Base-by-base conservation (phyloP, 1,140 invertebrate species). In the Amphibalanus amphitrite region DNA sequence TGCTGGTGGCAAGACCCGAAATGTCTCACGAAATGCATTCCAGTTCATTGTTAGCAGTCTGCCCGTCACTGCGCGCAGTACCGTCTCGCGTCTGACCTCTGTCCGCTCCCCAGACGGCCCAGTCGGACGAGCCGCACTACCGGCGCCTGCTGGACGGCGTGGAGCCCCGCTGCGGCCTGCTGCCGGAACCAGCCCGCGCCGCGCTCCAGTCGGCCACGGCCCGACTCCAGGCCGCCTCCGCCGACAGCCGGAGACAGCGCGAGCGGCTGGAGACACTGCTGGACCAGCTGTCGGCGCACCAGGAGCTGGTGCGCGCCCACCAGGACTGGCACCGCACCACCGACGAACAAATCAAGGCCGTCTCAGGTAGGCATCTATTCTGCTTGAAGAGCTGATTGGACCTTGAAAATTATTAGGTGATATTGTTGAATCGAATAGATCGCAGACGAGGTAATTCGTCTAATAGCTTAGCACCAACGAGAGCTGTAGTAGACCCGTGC, bases 271-370 rank as follows among this genome's bases (percentile, higher is more conserved):
- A 93, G 77, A 84, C 85, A 67, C 85, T 87, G 13, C 82, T 88
- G 15, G 90, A 92, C 47, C 84, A 90, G 13, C 89, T 91, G 75
- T 89, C 91, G 78, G 88, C 90, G 74, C 93, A 92, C 77, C 85
- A 87, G 74, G 91, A 94, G 76, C 82, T 91, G n/a, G 87, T 89
- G 74, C 92, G 92, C 80, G 83, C 86, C 0, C 87, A 90, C 73
- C 88, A 90, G 80, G 91, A 93, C 77, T 91, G 90, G 80, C 90
- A 92, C 76, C 93, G 93, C 77, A 88, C 90, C 74, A 84, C 91
- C 23, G 92, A 90, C 90, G 90, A 93, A 77, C 86, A 87, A 75
- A 79, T 94, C 0, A 85, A 88, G 68, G 83, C 86, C 74, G 85
- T 89, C 72, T 89, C 80, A 67, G 81, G 81, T 82, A n/a, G n/a